These are phyloP conservation scores for Tachuris rubrigastra DNA, from an alignment of 2,113 vertebrate genomes.

Conservation along the genomic window DNA sequence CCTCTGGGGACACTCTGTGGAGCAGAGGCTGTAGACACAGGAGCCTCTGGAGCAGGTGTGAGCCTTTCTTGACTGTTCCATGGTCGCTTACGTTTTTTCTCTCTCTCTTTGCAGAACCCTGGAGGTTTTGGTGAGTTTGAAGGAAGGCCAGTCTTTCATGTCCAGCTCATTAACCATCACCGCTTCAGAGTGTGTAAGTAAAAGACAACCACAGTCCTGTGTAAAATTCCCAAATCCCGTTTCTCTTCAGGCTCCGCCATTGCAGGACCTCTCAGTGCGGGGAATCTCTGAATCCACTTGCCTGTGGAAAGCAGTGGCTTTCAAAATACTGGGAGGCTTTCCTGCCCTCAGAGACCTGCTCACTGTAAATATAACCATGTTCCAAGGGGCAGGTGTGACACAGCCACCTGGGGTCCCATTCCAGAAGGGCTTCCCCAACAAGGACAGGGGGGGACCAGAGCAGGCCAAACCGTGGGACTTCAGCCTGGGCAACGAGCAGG, in stretches of 20 bases:
- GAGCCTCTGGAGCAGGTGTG: rapidly evolving
- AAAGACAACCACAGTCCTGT: neutral
- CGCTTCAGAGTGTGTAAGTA: slow-evolving; percentile 91
- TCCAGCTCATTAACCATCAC: slow-evolving; percentile 83
- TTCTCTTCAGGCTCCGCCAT: neutral
- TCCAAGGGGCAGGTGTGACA: neutral
- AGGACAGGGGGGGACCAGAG: neutral
- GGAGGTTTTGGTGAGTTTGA: slow-evolving; percentile 90
- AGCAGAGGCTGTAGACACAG: neutral
- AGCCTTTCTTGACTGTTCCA: neutral
- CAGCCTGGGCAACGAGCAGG: neutral
- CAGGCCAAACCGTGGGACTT: neutral
- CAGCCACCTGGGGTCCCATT: neutral
- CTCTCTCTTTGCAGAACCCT: slow-evolving; percentile 78
- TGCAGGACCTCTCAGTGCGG: neutral
- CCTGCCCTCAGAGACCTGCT: neutral
- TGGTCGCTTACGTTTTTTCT: neutral
- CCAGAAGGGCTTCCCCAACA: too few species aligned
- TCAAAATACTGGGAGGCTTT: neutral
- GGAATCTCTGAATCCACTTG: neutral
- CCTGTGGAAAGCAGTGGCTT: neutral
- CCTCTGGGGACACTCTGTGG: neutral
- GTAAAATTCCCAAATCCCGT: neutral
- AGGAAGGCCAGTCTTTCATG: slow-evolving; percentile 83
- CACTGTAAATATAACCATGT: neutral